Percentiles rank a stretch among this genome's conserved stretches.
These are phyloP conservation scores for Drosophila funebris DNA, from an alignment of 1,140 invertebrate species.

Conservation along the genomic window DNA sequence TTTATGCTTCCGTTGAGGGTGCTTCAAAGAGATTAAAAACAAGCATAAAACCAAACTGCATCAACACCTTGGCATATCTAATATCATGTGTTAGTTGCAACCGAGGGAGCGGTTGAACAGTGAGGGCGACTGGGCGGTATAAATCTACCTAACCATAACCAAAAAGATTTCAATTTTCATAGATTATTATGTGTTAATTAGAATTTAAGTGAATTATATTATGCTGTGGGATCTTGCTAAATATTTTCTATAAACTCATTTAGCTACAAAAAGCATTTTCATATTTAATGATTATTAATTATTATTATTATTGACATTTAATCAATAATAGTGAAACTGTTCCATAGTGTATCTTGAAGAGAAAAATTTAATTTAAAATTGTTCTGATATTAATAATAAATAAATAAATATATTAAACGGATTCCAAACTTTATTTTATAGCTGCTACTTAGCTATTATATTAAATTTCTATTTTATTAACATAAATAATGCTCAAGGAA, in stretches of 20 bases:
- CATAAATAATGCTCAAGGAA: no score
- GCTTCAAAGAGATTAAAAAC: constrained; percentile 14
- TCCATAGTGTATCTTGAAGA: no score
- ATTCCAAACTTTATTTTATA: no score
- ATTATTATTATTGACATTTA: no score
- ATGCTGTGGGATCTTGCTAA: not conserved
- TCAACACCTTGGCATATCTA: not conserved
- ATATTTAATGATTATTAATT: no score
- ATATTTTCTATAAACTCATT: not conserved
- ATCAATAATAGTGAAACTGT: no score
- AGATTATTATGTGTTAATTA: not conserved
- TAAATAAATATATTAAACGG: no score
- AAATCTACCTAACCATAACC: not conserved
- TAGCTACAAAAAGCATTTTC: no score
- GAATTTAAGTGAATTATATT: not conserved
- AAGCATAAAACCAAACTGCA: constrained; percentile 2
- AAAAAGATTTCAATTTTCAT: not conserved
- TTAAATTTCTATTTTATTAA: no score
- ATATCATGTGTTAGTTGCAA: not conserved
- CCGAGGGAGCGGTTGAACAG: not conserved
- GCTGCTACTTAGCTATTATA: no score
- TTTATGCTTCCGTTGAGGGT: constrained; percentile 11
- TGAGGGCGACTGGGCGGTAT: not conserved
- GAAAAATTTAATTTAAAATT: no score
- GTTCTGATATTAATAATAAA: no score